Conservation (phyloP, 2,888 invertebrate species). For the Caenorhabditis wallacei region DNA sequence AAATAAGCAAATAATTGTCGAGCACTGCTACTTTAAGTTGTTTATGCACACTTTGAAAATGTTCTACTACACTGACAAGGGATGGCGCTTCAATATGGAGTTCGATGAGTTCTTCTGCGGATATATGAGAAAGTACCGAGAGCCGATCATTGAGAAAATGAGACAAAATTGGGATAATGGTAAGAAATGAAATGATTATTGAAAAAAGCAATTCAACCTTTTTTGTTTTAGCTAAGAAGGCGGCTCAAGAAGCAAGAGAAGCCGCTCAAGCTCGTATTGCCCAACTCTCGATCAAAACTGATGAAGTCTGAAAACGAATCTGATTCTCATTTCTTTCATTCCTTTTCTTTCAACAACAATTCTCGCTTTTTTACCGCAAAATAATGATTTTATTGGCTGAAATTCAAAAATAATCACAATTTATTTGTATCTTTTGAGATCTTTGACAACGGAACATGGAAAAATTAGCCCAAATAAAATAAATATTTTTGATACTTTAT, state of each 20-base stretch:
- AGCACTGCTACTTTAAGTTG: conserved; percentile 51
- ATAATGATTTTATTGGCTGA: neutral
- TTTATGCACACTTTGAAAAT: conserved; percentile 59
- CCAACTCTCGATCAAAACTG: neutral
- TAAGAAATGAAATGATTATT: neutral
- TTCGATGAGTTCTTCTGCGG: conserved; percentile 58
- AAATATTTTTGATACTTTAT: neutral
- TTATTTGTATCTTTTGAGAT: neutral
- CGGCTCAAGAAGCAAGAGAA: neutral
- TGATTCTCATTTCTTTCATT: neutral
- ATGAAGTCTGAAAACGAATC: neutral
- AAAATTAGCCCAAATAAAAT: neutral
- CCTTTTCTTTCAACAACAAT: neutral
- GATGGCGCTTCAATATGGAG: conserved; percentile 46
- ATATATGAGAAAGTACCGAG: conserved; percentile 29
- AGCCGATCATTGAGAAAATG: conserved; percentile 34
- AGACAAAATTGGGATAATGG: conserved; percentile 15
- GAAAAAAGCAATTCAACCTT: neutral
- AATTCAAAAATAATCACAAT: neutral
- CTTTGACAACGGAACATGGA: neutral
- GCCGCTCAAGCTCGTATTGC: neutral
- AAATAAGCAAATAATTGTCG: conserved; percentile 58
- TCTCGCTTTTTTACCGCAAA: neutral
- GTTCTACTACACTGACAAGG: conserved; percentile 60
- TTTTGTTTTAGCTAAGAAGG: conserved; percentile 13